Conservation (phyloP, 2,797 vertebrate species). For the Ctenosaura bakeri region DNA sequence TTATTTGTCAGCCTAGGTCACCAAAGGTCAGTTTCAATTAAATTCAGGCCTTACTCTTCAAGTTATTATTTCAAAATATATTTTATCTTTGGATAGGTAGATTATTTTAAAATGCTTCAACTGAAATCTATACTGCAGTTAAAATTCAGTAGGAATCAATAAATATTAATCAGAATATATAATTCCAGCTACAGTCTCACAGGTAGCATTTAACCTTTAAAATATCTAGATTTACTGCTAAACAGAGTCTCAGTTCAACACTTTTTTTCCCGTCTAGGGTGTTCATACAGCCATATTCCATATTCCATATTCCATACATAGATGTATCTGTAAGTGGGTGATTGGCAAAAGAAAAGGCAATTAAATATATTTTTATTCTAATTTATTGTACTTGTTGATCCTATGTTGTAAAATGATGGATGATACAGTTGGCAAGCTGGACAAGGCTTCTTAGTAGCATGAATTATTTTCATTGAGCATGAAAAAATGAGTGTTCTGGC, state of each 20-base stretch:
- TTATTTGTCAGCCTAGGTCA: not conserved
- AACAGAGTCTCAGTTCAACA: not conserved
- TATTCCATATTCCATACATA: too few relatives aligned
- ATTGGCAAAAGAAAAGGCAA: not conserved
- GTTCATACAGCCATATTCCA: not conserved
- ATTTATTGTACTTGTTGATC: not conserved
- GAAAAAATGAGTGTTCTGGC: not conserved
- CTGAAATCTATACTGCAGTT: not conserved
- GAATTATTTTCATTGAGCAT: not conserved
- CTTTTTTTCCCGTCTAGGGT: not conserved
- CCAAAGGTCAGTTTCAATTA: not conserved
- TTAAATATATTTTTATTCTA: not conserved
- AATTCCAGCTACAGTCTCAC: not conserved
- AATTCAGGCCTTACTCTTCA: not conserved
- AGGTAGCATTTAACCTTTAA: not conserved
- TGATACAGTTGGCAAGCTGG: not conserved
- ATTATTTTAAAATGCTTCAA: not conserved
- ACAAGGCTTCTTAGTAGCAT: not conserved
- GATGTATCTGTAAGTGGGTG: not conserved
- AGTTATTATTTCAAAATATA: not conserved
- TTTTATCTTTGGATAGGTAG: too few relatives aligned
- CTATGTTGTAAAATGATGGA: not conserved
- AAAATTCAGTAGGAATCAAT: not conserved
- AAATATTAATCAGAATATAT: not conserved
- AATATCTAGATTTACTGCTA: not conserved